Evolutionary conservation across 2,888 invertebrate species (phyloP).

Genomic region (Oligia fasciuncula): DNA sequence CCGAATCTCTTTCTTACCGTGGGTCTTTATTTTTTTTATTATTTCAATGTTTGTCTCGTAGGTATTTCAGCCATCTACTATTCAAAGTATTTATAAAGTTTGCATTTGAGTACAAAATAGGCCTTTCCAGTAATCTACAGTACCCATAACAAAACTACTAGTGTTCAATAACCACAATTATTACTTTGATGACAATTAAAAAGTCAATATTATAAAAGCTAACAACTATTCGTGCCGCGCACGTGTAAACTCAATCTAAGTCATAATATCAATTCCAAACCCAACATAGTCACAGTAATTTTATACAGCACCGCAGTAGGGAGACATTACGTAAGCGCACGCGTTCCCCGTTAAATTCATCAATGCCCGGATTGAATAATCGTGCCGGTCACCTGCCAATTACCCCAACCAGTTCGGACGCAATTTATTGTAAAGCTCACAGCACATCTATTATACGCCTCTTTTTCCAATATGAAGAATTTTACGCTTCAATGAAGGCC

Average conservation of each 20-base stretch:
- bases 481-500: slow-evolving; percentile 63
- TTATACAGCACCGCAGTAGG: slow-evolving; percentile 55
- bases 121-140: too few species aligned
- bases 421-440: slow-evolving; percentile 75
- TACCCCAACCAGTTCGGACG: slow-evolving; percentile 71
- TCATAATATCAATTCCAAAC: slow-evolving; percentile 38
- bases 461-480: slow-evolving; percentile 73
- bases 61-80: neutral
- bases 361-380: slow-evolving; percentile 78
- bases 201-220: neutral
- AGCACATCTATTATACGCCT: slow-evolving; percentile 73
- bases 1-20: neutral
- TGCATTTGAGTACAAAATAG: neutral
- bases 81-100: neutral
- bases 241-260: slow-evolving; percentile 29
- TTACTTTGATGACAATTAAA: neutral
- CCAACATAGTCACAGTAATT: slow-evolving; percentile 42
- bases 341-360: slow-evolving; percentile 74
- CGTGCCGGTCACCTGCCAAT: slow-evolving; percentile 79
- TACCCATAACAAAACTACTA: neutral
- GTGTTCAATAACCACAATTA: too few species aligned
- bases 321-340: slow-evolving; percentile 61
- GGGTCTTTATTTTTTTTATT: neutral
- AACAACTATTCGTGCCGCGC: neutral
- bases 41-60: neutral